These are phyloP conservation scores for Aythya baeri DNA, from an alignment of 2,113 vertebrate species.

Conservation along the genomic window DNA sequence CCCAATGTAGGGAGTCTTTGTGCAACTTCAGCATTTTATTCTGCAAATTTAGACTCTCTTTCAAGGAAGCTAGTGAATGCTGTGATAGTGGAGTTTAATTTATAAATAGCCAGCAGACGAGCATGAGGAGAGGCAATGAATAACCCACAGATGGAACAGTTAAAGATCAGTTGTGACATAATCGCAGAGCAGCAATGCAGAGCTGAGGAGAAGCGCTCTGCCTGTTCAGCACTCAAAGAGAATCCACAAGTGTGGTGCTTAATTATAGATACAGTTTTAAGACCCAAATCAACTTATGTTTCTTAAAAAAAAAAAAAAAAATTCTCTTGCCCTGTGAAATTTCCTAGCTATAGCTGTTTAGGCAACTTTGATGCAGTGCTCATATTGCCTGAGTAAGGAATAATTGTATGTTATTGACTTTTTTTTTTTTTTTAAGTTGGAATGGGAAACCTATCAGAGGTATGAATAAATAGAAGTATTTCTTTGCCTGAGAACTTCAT, in stretches of 20 bases:
- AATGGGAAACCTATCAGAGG: neutral
- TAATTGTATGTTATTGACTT: conserved; percentile 19
- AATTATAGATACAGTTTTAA: conserved; percentile 12
- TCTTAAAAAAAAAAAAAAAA: neutral
- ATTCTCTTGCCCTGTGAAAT: neutral
- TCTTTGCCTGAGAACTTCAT: conserved; percentile 18
- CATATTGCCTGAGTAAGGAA: neutral
- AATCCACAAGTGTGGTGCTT: conserved; percentile 27
- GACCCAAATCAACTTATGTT: neutral
- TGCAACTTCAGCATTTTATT: conserved; percentile 54
- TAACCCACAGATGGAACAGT: conserved; percentile 45
- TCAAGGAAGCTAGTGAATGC: conserved; percentile 39
- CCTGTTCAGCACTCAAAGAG: neutral
- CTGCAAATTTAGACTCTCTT: conserved; percentile 46
- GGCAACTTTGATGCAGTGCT: conserved; percentile 15
- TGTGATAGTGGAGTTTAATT: conserved; percentile 35
- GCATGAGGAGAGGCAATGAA: conserved; percentile 35
- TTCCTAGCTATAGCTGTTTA: neutral
- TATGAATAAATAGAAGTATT: conserved; percentile 45
- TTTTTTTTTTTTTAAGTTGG: neutral
- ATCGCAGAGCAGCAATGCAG: neutral
- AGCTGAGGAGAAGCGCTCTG: neutral
- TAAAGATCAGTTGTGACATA: conserved; percentile 35
- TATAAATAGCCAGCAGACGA: conserved; percentile 45
- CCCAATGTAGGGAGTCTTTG: neutral